These are phyloP conservation scores for Tetranychus cinnabarinus DNA, from an alignment of 1,140 invertebrate genomes.

Conservation along the genomic window DNA sequence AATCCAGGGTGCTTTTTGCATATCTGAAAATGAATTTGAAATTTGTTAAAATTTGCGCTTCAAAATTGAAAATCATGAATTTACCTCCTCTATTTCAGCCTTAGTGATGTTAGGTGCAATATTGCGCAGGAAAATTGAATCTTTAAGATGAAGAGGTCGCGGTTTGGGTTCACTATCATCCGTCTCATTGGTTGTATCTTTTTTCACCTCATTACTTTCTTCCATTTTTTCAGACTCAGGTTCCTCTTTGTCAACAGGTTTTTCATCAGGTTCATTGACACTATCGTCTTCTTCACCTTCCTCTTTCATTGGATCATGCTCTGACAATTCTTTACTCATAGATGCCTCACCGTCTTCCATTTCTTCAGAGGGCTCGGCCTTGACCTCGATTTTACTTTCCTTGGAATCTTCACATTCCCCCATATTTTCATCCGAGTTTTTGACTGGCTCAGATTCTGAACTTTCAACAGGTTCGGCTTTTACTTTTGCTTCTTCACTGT, in stretches of 20 bases:
- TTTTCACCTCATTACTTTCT: background rate
- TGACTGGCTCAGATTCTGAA: conserved; percentile 2
- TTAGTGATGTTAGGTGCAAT: conserved; percentile 84
- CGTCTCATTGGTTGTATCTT: conserved; percentile 3
- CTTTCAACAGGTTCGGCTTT: conserved; percentile 1
- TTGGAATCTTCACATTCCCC: conserved; percentile 17
- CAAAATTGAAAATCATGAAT: conserved; percentile 8
- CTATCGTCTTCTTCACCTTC: conserved; percentile 22
- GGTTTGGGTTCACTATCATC: conserved; percentile 13
- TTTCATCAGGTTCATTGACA: conserved; percentile 13
- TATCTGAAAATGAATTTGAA: conserved; percentile 28
- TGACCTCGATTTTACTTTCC: conserved; percentile 12
- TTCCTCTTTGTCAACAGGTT: background rate
- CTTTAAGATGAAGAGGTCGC: conserved; percentile 56
- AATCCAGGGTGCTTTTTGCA: conserved; percentile 87
- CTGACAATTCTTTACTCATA: conserved; percentile 17
- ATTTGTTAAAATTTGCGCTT: conserved; percentile 16
- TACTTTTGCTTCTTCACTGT: background rate
- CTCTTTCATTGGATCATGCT: conserved; percentile 19
- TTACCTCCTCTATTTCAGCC: conserved; percentile 64
- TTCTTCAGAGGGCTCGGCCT: conserved; percentile 11
- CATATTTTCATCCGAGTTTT: conserved; percentile 9
- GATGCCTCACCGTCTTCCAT: conserved; percentile 12
- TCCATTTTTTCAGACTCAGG: conserved; percentile 24
- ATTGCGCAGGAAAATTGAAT: conserved; percentile 87